Evolutionary conservation across 1,140 invertebrate species (phyloP), one percentile per base, ranked within the genome.

Genomic region (Glossosoma conforme): DNA sequence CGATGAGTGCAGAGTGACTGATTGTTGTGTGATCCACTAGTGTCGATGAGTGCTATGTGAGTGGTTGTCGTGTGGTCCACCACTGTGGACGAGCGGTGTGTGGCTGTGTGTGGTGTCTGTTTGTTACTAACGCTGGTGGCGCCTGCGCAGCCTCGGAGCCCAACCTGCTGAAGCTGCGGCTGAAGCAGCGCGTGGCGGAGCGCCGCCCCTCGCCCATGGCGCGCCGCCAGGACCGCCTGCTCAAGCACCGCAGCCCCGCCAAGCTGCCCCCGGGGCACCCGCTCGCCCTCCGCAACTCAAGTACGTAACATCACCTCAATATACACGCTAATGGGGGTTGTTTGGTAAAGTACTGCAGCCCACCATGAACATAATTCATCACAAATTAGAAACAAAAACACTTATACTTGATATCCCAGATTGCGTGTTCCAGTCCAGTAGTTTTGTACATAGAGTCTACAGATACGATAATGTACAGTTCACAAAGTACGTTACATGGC

Each of bases 131-230:
- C n/a, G n/a, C n/a, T n/a, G n/a, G n/a, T n/a, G n/a, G n/a, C n/a
- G n/a, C n/a, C 40, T 45, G 66, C 68, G 69, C 82, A 96, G 94
- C 93, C 66, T 97, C 93, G 74, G 93, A 97, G 82, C 93, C 93
- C 59, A 97, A 97, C 81, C 83, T 95, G 74, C 81, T 94, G 75
- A 97, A 97, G 82, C 88, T 95, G 75, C 87, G 92, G 65, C 81
- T 97, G 65, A 97, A 97, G 81, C 91, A 94, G 76, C 88, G 92
- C 69, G 89, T 96, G 63, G 88, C 93, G 75, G 91, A 94, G 74
- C 81, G 90, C 58, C 83, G 90, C 66, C 82, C 83, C 63, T 91
- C 89, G 68, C 90, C 91, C 60, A 84, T 92, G 70, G 85, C 89
- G 61, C 80, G 90, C 60, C 80, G 91, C 61, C 89, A 89, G 68